Conservation (phyloP, 2,797 vertebrate genomes). For the Malurus splendens region DNA sequence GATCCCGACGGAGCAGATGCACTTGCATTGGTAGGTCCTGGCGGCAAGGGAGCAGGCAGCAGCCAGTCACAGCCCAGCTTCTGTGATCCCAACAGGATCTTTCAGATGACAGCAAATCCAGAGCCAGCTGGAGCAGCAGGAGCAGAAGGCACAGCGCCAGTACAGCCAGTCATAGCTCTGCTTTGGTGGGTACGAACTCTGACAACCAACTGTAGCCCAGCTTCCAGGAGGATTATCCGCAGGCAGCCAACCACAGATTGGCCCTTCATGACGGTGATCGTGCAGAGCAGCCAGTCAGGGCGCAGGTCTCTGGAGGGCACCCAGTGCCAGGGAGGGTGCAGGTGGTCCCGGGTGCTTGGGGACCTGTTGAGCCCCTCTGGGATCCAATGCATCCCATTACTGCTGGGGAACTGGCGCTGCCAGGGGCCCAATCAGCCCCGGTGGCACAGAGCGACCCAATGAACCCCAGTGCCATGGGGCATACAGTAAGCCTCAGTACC, state of each 20-base stretch:
- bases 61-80: not conserved
- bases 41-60: not conserved
- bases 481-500: not conserved
- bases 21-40: not conserved
- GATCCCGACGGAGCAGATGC: not conserved
- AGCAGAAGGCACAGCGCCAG: not conserved
- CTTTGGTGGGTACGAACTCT: not conserved
- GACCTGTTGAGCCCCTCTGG: not conserved
- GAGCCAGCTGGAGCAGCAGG: not conserved
- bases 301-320: not conserved
- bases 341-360: not conserved
- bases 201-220: not conserved
- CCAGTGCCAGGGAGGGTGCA: not conserved
- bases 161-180: conserved; percentile 21
- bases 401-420: not conserved
- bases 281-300: not conserved
- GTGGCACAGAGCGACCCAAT: rapidly evolving
- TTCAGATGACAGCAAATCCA: not conserved
- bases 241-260: not conserved
- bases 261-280: not conserved
- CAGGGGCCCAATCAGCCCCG: not conserved
- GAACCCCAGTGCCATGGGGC: not conserved
- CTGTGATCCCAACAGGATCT: conserved; percentile 8
- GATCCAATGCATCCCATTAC: not conserved
- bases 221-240: not conserved